phyloP scores from a whole-genome alignment of 35 echinoderm and acorn worm species.

The Lytechinus variegatus region DNA sequence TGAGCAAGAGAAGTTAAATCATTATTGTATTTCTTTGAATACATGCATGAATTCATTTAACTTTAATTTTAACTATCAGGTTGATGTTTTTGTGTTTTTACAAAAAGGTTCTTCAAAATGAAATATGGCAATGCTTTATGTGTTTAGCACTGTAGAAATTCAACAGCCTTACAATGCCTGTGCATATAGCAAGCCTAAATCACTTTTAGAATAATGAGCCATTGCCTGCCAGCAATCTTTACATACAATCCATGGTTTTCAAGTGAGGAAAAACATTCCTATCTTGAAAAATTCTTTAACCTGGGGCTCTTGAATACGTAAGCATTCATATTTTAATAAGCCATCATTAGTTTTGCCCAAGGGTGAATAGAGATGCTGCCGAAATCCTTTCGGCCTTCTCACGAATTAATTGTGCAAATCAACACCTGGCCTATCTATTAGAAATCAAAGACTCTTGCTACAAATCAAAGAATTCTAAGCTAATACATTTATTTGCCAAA shows the following conservation, averaged over 20 bases:
- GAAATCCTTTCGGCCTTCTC: background rate
- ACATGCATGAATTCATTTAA: no score
- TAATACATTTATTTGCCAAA: background rate
- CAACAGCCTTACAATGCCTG: background rate
- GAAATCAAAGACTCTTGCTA: background rate
- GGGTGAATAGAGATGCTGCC: background rate
- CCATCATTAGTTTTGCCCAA: background rate
- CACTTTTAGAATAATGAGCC: background rate
- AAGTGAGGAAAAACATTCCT: background rate
- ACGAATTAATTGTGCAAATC: background rate
- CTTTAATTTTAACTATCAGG: background rate
- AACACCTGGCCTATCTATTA: background rate
- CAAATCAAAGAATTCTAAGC: background rate
- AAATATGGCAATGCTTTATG: background rate
- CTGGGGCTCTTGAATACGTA: background rate
- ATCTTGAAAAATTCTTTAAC: conserved; percentile 1
- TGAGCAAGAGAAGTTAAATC: no score
- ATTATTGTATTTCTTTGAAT: no score
- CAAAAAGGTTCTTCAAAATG: background rate
- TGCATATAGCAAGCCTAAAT: background rate
- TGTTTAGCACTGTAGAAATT: background rate
- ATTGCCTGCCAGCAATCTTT: background rate
- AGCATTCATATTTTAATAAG: conserved; percentile 14
- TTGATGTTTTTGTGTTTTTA: no score
- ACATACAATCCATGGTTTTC: background rate